Evolutionary conservation across 2,113 vertebrate genomes (phyloP).

Genomic region (Antechinus stuartii): DNA sequence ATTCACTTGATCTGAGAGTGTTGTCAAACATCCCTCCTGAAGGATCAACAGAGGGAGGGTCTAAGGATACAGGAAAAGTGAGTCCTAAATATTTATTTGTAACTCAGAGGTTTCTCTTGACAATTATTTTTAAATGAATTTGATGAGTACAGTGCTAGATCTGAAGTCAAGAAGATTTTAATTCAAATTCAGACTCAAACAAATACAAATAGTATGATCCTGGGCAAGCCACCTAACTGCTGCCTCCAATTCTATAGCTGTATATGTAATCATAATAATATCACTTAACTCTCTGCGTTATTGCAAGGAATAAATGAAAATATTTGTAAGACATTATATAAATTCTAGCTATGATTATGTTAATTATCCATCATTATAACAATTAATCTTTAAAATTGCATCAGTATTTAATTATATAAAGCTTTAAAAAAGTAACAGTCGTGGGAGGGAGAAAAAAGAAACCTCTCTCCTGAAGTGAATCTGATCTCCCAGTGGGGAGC

Average conservation of each 20-base stretch:
- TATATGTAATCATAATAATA: neutral
- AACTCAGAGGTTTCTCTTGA: neutral
- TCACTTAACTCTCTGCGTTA: neutral
- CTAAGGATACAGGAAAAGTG: neutral
- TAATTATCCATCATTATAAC: constrained; percentile 32
- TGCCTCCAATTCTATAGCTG: neutral
- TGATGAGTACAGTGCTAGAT: neutral
- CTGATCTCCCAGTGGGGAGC: neutral
- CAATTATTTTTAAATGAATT: neutral
- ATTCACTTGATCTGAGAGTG: neutral
- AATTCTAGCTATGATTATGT: neutral
- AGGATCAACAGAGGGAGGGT: neutral
- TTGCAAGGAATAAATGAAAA: neutral
- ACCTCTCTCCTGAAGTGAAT: constrained; percentile 12
- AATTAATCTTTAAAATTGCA: constrained; percentile 25
- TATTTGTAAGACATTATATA: neutral
- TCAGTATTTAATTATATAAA: neutral
- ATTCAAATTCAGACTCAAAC: neutral
- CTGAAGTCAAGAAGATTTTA: neutral
- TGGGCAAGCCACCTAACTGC: neutral
- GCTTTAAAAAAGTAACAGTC: neutral
- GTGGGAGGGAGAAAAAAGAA: constrained; percentile 9
- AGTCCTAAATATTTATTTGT: neutral
- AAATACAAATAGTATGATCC: neutral
- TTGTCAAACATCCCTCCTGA: fast-evolving